A percentile compares a stretch with the other conserved stretches of the same genome.
These are phyloP conservation scores for Proteles cristata DNA, from an alignment of 2,113 vertebrate species.

Conservation along the genomic window DNA sequence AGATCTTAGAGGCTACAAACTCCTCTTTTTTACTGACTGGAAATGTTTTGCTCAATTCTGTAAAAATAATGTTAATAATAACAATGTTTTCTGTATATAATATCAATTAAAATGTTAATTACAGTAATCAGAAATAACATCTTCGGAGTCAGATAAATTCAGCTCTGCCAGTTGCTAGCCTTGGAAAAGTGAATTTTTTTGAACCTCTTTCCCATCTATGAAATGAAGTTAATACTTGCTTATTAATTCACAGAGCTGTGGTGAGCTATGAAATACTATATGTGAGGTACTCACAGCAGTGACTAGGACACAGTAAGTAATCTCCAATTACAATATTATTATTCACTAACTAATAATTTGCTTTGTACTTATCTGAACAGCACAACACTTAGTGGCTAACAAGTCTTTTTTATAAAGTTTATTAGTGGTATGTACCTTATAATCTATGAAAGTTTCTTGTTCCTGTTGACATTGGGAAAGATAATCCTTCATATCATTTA, in stretches of 20 bases:
- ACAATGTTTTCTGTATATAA: not conserved
- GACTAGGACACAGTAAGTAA: not conserved
- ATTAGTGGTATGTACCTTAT: slow-evolving; percentile 82
- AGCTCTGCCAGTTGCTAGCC: not conserved
- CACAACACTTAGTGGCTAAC: not conserved
- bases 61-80: not conserved
- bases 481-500: slow-evolving; percentile 85
- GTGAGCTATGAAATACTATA: not conserved
- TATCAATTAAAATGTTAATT: not conserved
- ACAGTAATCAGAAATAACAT: not conserved
- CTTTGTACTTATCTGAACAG: not conserved
- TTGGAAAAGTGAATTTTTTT: slow-evolving; percentile 5
- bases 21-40: not conserved
- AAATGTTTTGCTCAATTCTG: slow-evolving; percentile 21
- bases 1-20: not conserved
- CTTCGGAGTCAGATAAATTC: not conserved
- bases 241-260: not conserved
- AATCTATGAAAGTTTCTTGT: slow-evolving; percentile 78
- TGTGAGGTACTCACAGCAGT: not conserved
- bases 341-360: not conserved
- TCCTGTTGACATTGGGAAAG: slow-evolving; percentile 86
- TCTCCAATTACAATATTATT: not conserved
- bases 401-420: not conserved
- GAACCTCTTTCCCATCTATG: slow-evolving; percentile 34
- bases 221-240: not conserved